These are phyloP conservation scores for Plebejus argus DNA, from an alignment of 2,888 invertebrate genomes.

Conservation along the genomic window DNA sequence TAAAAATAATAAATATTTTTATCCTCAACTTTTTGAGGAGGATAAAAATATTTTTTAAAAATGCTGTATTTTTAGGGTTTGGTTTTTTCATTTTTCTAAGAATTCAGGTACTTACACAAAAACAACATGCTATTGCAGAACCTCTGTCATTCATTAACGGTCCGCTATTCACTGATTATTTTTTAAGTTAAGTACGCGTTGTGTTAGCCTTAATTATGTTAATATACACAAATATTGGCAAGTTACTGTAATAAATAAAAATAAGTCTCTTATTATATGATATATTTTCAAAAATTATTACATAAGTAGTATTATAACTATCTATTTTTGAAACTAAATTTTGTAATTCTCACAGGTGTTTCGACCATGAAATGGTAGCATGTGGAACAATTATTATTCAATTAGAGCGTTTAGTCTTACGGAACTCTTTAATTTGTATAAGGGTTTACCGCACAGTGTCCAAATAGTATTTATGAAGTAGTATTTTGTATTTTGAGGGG, in stretches of 20 bases:
- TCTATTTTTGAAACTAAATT: conserved; percentile 14
- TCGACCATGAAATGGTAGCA: conserved; percentile 24
- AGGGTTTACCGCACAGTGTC: conserved; percentile 16
- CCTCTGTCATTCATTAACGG: background rate
- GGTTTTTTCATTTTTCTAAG: too few species aligned
- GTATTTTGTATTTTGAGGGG: too few species aligned
- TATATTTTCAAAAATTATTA: background rate
- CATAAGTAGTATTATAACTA: too few species aligned
- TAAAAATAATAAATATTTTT: too few species aligned
- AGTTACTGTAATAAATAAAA: conserved; percentile 24
- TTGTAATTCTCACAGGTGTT: background rate
- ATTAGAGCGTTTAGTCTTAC: conserved; percentile 47
- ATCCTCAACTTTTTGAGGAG: too few species aligned
- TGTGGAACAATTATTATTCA: background rate
- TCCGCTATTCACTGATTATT: conserved; percentile 6
- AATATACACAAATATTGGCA: conserved; percentile 23
- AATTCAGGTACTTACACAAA: background rate
- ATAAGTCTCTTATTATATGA: background rate
- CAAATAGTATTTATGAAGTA: background rate
- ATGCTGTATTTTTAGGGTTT: too few species aligned
- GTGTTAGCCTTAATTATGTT: conserved; percentile 13
- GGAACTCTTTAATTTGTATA: conserved; percentile 51
- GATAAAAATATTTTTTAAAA: too few species aligned
- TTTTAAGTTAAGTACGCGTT: background rate
- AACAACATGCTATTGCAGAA: background rate